A percentile compares a stretch with the other conserved stretches of the same genome.
Conservation (phyloP, 2,888 invertebrate species). For the Furcula furcula region DNA sequence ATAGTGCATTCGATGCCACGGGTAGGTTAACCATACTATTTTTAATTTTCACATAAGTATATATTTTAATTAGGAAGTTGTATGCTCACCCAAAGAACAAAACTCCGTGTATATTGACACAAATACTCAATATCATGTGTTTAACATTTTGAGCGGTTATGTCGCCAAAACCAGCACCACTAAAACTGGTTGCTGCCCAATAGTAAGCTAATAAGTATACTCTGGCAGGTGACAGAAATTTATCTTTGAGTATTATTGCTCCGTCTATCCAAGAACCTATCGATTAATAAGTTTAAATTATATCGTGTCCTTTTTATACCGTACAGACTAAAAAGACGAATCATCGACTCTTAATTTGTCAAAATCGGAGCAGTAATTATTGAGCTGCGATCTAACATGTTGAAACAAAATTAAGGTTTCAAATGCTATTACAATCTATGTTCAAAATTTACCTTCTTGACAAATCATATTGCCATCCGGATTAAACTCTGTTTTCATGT, state of each 20-base stretch:
- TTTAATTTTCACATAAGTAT: too few relatives aligned
- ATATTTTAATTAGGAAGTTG: too few relatives aligned
- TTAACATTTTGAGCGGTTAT: slow-evolving; percentile 64
- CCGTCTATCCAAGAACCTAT: slow-evolving; percentile 69
- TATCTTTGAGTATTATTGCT: slow-evolving; percentile 42
- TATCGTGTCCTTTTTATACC: too few relatives aligned
- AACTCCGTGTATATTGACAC: slow-evolving; percentile 66
- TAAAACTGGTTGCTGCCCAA: slow-evolving; percentile 71
- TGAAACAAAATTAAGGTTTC: too few relatives aligned
- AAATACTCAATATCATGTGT: slow-evolving; percentile 66
- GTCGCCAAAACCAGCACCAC: slow-evolving; percentile 75
- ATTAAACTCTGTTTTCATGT: slow-evolving; percentile 47
- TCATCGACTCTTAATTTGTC: too few relatives aligned
- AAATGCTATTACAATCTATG: too few relatives aligned
- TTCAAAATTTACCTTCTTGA: slow-evolving; percentile 45
- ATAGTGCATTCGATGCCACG: too few relatives aligned
- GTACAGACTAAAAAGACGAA: too few relatives aligned
- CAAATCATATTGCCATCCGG: slow-evolving; percentile 67
- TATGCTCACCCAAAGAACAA: slow-evolving; percentile 75
- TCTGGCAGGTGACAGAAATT: slow-evolving; percentile 49
- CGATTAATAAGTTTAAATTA: slow-evolving; percentile 5
- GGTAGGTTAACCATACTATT: too few relatives aligned
- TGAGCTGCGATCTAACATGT: too few relatives aligned
- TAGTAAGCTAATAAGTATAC: slow-evolving; percentile 72
- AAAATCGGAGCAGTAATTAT: too few relatives aligned